phyloP scores from a whole-genome alignment of 2,113 vertebrate species.

The Dasyurus viverrinus region DNA sequence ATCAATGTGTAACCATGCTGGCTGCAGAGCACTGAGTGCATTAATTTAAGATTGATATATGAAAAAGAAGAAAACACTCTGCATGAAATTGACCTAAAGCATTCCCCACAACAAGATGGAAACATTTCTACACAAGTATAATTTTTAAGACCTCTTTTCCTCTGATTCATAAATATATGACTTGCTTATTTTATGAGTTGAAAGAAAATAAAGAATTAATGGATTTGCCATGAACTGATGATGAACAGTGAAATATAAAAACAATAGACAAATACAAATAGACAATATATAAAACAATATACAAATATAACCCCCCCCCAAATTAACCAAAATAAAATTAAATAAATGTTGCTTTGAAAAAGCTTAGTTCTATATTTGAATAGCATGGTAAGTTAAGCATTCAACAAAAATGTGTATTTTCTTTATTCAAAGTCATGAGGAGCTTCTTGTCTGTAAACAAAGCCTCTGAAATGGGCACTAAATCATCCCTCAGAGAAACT shows the following conservation, averaged over 20 bases:
- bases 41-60: slow-evolving; percentile 84
- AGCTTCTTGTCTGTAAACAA: background rate
- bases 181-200: slow-evolving; percentile 28
- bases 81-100: slow-evolving; percentile 78
- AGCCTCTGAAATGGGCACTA: background rate
- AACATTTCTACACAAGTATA: slow-evolving; percentile 58
- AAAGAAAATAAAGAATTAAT: slow-evolving; percentile 60
- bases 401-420: background rate
- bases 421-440: background rate
- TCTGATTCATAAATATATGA: background rate
- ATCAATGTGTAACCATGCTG: slow-evolving; percentile 85
- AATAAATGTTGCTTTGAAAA: slow-evolving; percentile 30
- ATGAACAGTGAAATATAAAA: slow-evolving; percentile 50
- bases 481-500: background rate
- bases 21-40: slow-evolving; percentile 84
- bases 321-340: background rate
- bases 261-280: slow-evolving; percentile 45
- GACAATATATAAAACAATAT: slow-evolving; percentile 40
- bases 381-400: background rate
- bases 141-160: slow-evolving; percentile 41
- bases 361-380: background rate
- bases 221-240: slow-evolving; percentile 48
- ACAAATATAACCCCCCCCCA: background rate
- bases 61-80: slow-evolving; percentile 62
- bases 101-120: slow-evolving; percentile 58